Evolutionary conservation across 1,140 invertebrate species (phyloP), one percentile per base, ranked within the genome.

Genomic region (Berghia stephanieae): DNA sequence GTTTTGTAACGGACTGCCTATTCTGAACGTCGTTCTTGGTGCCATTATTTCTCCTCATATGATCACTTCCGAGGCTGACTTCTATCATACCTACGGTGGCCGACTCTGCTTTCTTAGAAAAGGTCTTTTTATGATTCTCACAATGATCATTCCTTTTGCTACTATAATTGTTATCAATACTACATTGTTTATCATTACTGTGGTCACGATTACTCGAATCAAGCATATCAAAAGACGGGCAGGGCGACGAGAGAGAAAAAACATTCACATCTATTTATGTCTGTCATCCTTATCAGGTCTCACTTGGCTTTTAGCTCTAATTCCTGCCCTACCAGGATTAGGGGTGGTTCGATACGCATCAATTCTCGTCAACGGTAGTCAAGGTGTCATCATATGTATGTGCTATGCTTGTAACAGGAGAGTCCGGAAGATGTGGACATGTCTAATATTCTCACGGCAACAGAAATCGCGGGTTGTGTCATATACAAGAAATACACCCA

Each of bases 361-460:
- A 80, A 89, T 92, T 1, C 82, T 90, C 6, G 84, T 92, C 27
- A 92, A 92, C 82, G 90, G 91, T 5, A 84, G 92, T 13, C 92
- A 92, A 83, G 92, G 92, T 3, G 80, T 92, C 5, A 92, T 92
- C 83, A 91, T 93, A 38, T 92, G 92, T 78, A 77, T 92, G 1
- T 91, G 91, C 0, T 92, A 78, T 43, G 36, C 44, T 10, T 43
- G 36, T 31, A 81, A 77, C 43, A 42, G 38, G 34, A 67, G 78
- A 0, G 78, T 75, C 21, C 16, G 57, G 6, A 49, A 18, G 21
- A 40, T 79, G 71, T 81, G 80, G 80, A 52, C n/a, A n/a, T n/a
- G n/a, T n/a, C n/a, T n/a, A n/a, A n/a, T n/a, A n/a, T n/a, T n/a
- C n/a, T n/a, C n/a, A n/a, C n/a, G n/a, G n/a, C n/a, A n/a, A n/a